A percentile compares a stretch with the other conserved stretches of the same genome.
Conservation (phyloP, 2,797 vertebrate genomes). For the Propithecus deckenii region DNA sequence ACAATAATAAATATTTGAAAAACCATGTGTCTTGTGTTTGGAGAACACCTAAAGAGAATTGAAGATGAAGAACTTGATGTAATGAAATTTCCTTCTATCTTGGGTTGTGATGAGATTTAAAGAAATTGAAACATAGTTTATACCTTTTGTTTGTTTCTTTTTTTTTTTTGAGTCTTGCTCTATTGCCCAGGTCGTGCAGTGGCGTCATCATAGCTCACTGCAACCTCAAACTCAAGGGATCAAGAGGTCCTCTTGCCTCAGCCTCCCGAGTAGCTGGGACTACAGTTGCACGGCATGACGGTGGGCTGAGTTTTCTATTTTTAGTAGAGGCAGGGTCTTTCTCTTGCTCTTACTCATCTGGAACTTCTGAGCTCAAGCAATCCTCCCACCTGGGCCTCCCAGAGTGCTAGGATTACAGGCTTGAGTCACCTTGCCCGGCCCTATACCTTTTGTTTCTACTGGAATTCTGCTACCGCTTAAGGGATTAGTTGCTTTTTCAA, state of each 20-base stretch:
- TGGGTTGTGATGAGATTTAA: not conserved
- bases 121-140: not conserved
- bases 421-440: not conserved
- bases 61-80: not conserved
- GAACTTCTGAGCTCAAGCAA: not conserved
- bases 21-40: not conserved
- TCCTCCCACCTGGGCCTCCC: not conserved
- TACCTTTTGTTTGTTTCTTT: not conserved
- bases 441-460: slow-evolving; percentile 1
- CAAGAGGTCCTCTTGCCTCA: not conserved
- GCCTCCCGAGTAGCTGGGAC: not conserved
- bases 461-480: not conserved
- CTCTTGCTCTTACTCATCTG: not conserved
- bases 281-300: not conserved
- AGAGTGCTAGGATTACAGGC: too few relatives aligned
- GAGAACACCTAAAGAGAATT: not conserved
- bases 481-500: not conserved
- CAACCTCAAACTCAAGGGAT: not conserved
- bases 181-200: not conserved
- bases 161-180: too few relatives aligned
- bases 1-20: slow-evolving; percentile 41
- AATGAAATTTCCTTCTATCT: not conserved
- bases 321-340: not conserved
- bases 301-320: not conserved
- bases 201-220: not conserved